Base-by-base conservation (phyloP, 2,888 invertebrate species). In the Tipula helvola region DNA sequence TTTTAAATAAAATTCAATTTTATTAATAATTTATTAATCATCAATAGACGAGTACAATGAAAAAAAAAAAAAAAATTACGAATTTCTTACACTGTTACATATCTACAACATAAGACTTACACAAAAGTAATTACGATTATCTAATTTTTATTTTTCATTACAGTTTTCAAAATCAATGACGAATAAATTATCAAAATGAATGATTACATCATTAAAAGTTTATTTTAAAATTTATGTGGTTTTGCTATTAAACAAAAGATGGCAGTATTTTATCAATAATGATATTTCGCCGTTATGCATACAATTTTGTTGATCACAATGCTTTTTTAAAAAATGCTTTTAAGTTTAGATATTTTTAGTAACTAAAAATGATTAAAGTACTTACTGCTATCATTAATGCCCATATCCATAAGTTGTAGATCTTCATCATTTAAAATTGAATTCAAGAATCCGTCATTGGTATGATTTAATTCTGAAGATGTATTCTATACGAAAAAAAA, bases 351-450 rank as follows among this genome's bases (percentile, higher is more conserved):
- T 71, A 71, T 71, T 71, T 52, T 7, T 16, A 52, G 16, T 52
- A 52, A 52, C n/a, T 52, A 16, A 52, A 16, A 28, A 28, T 28
- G 4, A 1, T 10, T 28, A 28, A 28, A 71, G 16, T 89, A 92
- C 94, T 92, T 91, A 96, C 97, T 96, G 28, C 71, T 71, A 92
- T 97, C 97, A 89, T 95, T 96, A 94, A 96, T 95, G 83, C 96
- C 96, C 96, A 97, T 97, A 89, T 97, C 97, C 97, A 97, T 97
- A 86, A 97, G 93, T 90, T 97, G 97, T 47, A 97, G 92, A 90
- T 97, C 97, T 89, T 97, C 97, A 89, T 97, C 97, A 90, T 96
- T 96, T 86, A 97, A 93, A 88, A 97, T 96, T 1, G 97, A 96
- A 88, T 97, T 97, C 57, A 97, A 94, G 90, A 97, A 96, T 83